These are phyloP conservation scores for Mylabris phalerata DNA, from an alignment of 1,140 invertebrate species.

Conservation along the genomic window DNA sequence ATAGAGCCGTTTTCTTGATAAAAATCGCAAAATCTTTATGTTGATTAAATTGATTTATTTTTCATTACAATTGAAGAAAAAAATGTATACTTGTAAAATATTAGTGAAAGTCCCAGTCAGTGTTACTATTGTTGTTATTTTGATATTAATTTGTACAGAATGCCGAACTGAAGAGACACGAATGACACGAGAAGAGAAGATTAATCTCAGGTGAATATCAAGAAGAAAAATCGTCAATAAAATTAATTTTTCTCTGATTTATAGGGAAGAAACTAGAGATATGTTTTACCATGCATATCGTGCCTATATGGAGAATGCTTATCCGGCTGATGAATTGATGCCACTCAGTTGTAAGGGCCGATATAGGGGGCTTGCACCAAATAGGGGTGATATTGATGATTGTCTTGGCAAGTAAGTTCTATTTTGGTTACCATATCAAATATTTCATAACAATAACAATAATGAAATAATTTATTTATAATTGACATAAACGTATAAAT, in stretches of 20 bases:
- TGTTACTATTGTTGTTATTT: conserved; percentile 5
- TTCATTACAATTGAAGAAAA: conserved; percentile 10
- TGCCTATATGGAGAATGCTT: conserved; percentile 95
- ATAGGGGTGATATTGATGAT: conserved; percentile 93
- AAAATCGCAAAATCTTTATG: conserved; percentile 9
- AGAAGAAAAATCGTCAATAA: background rate
- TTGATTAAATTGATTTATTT: conserved; percentile 20
- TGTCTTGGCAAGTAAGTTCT: conserved; percentile 87
- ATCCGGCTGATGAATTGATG: conserved; percentile 97
- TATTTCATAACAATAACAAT: too few relatives aligned
- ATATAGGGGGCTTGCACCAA: conserved; percentile 76
- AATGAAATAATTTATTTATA: too few relatives aligned
- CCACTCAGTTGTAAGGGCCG: conserved; percentile 91
- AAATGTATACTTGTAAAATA: conserved; percentile 8
- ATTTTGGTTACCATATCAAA: too few relatives aligned
- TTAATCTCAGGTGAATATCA: conserved; percentile 47
- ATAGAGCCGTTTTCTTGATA: conserved; percentile 20
- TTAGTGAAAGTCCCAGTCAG: conserved; percentile 1
- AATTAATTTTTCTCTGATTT: conserved; percentile 19
- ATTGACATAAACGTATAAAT: too few relatives aligned
- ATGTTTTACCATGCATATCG: conserved; percentile 98
- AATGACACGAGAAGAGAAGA: conserved; percentile 52
- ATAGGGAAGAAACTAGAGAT: conserved; percentile 76
- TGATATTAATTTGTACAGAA: conserved; percentile 8
- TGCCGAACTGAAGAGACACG: conserved; percentile 37